Conservation (phyloP, 1,140 invertebrate species). For the Chymomyza costata region DNA sequence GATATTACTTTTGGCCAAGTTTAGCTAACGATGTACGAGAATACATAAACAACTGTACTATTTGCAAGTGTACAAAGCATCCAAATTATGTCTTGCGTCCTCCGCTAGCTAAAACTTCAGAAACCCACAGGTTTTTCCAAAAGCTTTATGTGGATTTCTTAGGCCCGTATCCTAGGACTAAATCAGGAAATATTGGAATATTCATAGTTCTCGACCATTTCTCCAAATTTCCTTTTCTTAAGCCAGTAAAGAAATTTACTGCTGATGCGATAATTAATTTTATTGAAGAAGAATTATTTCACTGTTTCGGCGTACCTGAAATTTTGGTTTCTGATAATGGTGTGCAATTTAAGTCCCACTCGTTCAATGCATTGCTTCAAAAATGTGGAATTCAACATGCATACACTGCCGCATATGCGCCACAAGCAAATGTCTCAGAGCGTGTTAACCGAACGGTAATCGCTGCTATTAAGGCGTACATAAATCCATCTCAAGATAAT, state of each 20-base stretch:
- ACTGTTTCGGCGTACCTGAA: conserved; percentile 9
- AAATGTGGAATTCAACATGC: not conserved
- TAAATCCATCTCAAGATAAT: not conserved
- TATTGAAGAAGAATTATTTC: not conserved
- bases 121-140: not conserved
- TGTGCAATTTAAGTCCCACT: not conserved
- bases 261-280: too few relatives aligned
- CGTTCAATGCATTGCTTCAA: too few relatives aligned
- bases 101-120: not conserved
- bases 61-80: too few relatives aligned
- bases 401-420: not conserved
- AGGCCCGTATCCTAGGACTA: too few relatives aligned
- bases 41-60: conserved; percentile 1
- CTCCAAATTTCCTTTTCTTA: not conserved
- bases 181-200: too few relatives aligned
- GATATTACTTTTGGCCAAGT: conserved; percentile 6
- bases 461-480: conserved; percentile 1
- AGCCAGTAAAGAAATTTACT: not conserved
- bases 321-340: conserved; percentile 9
- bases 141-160: not conserved
- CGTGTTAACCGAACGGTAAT: conserved; percentile 1
- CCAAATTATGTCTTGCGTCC: not conserved
- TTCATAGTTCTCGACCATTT: too few relatives aligned
- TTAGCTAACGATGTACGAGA: not conserved
- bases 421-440: conserved; percentile 1